A percentile compares a stretch with the other conserved stretches of the same genome.
These are phyloP conservation scores for Spinus pinus DNA, from an alignment of 2,797 vertebrate species.

Conservation along the genomic window DNA sequence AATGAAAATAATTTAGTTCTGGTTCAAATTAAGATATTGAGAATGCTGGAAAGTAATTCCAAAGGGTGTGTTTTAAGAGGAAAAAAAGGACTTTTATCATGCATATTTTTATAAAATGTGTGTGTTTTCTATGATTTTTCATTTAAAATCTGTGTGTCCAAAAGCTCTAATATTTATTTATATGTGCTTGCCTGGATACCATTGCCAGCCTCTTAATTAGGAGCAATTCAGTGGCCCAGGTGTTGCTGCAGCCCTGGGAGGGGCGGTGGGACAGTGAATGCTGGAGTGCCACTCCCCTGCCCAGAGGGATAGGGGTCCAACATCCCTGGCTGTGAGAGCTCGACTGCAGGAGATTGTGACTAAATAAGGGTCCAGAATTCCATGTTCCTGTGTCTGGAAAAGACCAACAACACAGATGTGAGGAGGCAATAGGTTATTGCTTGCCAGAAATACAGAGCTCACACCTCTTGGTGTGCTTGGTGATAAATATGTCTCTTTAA, in stretches of 20 bases:
- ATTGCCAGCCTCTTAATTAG: background rate
- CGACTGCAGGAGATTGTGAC: background rate
- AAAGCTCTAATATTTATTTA: background rate
- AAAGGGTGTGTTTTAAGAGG: background rate
- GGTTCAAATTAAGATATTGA: background rate
- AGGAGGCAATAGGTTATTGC: background rate
- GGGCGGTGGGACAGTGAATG: background rate
- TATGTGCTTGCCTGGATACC: background rate
- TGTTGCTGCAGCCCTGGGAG: background rate
- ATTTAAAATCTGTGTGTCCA: background rate
- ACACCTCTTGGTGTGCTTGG: background rate
- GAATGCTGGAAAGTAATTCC: background rate
- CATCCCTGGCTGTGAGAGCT: background rate
- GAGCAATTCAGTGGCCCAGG: background rate
- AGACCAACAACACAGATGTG: background rate
- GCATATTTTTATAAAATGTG: background rate
- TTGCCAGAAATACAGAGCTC: background rate
- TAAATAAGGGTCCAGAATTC: background rate
- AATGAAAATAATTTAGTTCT: background rate
- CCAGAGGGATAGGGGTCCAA: background rate
- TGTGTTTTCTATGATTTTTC: background rate
- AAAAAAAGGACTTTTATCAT: background rate
- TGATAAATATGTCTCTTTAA: slow-evolving; percentile 12
- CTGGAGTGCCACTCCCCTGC: background rate
- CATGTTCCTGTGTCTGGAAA: background rate